These are phyloP conservation scores for Caranx melampygus DNA, from an alignment of 2,113 vertebrate genomes.

Conservation along the genomic window DNA sequence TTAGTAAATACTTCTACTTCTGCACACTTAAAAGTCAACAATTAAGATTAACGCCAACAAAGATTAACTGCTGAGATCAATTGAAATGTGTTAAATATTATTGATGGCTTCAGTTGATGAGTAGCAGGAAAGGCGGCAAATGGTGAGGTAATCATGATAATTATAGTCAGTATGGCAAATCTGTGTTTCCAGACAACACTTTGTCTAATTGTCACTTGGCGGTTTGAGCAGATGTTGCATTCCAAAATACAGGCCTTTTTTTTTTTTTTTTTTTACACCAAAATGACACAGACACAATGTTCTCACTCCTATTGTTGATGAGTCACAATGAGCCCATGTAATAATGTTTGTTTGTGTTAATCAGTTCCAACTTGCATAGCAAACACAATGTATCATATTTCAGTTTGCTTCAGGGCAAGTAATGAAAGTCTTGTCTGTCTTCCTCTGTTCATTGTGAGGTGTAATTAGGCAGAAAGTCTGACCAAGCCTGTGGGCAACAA, in stretches of 20 bases:
- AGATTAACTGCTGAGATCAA: background rate
- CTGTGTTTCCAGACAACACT: background rate
- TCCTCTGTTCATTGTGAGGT: background rate
- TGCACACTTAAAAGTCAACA: too few species aligned
- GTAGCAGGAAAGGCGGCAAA: background rate
- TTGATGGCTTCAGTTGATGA: background rate
- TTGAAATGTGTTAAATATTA: background rate
- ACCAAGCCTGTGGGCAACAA: background rate
- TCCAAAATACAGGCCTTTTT: background rate
- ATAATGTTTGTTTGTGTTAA: constrained; percentile 1
- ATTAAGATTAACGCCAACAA: too few species aligned
- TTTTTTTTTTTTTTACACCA: background rate
- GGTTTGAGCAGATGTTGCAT: background rate
- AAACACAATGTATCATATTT: background rate
- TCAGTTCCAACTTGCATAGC: constrained; percentile 1
- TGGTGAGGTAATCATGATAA: background rate
- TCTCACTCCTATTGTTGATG: background rate
- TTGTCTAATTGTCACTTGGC: background rate
- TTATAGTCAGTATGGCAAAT: background rate
- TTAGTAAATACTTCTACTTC: too few species aligned
- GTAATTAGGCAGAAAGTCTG: constrained; percentile 23
- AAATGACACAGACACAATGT: background rate
- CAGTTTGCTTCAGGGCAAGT: background rate
- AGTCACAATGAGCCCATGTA: background rate
- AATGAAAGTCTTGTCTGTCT: constrained; percentile 19